phyloP scores from a whole-genome alignment of 2,888 invertebrate species.

The Leucophenga maculata region DNA sequence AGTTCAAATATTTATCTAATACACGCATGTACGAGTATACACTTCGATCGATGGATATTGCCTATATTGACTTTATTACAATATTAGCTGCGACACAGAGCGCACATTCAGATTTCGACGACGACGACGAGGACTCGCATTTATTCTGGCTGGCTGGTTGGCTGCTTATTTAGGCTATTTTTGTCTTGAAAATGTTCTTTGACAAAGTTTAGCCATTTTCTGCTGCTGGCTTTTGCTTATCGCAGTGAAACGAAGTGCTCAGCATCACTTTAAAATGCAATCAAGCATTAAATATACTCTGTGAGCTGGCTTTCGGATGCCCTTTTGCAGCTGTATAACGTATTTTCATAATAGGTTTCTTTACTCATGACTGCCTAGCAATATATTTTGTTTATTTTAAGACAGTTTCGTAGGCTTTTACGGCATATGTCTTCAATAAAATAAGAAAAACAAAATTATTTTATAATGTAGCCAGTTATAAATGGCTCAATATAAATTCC shows the following conservation, averaged over 20 bases:
- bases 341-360: constrained; percentile 5
- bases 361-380: constrained; percentile 7
- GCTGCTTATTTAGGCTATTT: constrained; percentile 24
- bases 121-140: no score
- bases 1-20: background rate
- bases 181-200: background rate
- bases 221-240: constrained; percentile 1
- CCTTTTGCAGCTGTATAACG: background rate
- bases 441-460: no score
- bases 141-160: background rate
- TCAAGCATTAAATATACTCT: constrained; percentile 56
- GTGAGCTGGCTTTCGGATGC: constrained; percentile 33
- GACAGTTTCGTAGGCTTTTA: no score
- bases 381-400: no score
- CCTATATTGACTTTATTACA: constrained; percentile 4
- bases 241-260: background rate
- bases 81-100: constrained; percentile 1
- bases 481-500: no score
- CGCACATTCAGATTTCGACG: background rate
- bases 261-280: constrained; percentile 55
- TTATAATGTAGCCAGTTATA: no score
- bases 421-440: no score
- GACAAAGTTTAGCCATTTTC: background rate
- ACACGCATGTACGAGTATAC: background rate
- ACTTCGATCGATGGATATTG: background rate